Evolutionary conservation across 2,888 invertebrate genomes (phyloP).

Genomic region (Scaptomyza reducta): DNA sequence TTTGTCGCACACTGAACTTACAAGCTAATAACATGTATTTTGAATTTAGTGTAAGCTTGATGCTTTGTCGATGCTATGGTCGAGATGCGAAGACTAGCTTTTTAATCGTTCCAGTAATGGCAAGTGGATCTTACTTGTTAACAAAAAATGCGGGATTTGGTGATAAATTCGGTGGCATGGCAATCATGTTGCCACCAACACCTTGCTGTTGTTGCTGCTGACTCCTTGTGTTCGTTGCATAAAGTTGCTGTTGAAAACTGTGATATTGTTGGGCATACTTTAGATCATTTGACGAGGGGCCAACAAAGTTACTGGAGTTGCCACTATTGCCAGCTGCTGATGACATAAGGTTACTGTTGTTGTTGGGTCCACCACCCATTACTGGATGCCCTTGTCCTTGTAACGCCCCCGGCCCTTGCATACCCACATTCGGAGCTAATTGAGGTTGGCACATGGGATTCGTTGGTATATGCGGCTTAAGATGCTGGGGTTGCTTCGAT

Average conservation of each 20-base stretch:
- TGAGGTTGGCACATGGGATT: slow-evolving; percentile 62
- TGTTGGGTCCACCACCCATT: slow-evolving; percentile 41
- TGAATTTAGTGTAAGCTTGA: slow-evolving; percentile 19
- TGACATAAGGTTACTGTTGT: slow-evolving; percentile 40
- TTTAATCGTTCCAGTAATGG: slow-evolving; percentile 14
- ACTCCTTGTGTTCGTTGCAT: slow-evolving; percentile 92
- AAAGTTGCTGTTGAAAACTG: slow-evolving; percentile 97
- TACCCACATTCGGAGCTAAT: slow-evolving; percentile 30
- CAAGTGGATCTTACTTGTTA: slow-evolving; percentile 74
- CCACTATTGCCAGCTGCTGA: slow-evolving; percentile 27
- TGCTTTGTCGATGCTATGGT: slow-evolving; percentile 8
- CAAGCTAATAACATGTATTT: slow-evolving; percentile 32
- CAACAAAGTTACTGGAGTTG: slow-evolving; percentile 86
- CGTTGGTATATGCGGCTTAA: slow-evolving; percentile 1
- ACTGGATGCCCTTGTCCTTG: slow-evolving; percentile 49
- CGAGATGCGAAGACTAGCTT: slow-evolving; percentile 49
- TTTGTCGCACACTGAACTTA: slow-evolving; percentile 2
- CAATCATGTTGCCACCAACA: slow-evolving; percentile 53
- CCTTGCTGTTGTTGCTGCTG: slow-evolving; percentile 84
- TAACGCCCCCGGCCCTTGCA: slow-evolving; percentile 46
- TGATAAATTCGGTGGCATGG: slow-evolving; percentile 75
- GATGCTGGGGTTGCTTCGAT: slow-evolving; percentile 30
- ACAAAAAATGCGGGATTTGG: slow-evolving; percentile 84
- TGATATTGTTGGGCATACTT: slow-evolving; percentile 98
- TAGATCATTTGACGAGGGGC: slow-evolving; percentile 93